Conservation (phyloP, 1,140 invertebrate genomes). For the Drosophila sproati region DNA sequence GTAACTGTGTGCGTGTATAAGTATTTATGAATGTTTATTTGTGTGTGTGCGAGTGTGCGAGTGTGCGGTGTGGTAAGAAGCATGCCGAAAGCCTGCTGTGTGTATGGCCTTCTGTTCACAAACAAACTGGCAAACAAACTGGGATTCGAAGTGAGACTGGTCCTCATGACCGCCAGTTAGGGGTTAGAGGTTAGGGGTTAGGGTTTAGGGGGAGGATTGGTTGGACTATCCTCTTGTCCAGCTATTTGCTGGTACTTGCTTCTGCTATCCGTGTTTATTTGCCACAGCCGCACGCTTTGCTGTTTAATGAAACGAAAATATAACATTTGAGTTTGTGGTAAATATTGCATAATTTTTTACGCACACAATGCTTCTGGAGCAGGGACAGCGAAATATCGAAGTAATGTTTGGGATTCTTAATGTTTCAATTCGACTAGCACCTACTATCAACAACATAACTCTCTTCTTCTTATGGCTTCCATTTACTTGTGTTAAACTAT, state of each 20-base stretch:
- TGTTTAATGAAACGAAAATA: conserved; percentile 80
- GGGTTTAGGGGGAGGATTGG: background rate
- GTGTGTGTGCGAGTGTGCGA: conserved; percentile 7
- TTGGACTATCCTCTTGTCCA: conserved; percentile 32
- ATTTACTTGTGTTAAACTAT: no score
- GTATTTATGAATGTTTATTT: background rate
- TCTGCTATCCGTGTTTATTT: conserved; percentile 50
- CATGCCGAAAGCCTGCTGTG: conserved; percentile 53
- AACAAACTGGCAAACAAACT: conserved; percentile 54
- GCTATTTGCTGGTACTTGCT: conserved; percentile 18
- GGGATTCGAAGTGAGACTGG: conserved; percentile 32
- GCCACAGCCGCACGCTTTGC: conserved; percentile 63
- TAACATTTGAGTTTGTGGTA: conserved; percentile 76
- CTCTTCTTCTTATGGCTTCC: no score
- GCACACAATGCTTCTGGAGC: conserved; percentile 12
- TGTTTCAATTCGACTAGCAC: background rate
- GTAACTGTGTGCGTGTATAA: background rate
- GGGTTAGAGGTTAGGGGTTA: background rate
- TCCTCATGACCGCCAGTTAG: conserved; percentile 29
- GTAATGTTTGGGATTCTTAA: background rate
- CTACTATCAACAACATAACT: no score
- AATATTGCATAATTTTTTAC: conserved; percentile 67
- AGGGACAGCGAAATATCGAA: no score
- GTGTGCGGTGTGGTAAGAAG: conserved; percentile 46
- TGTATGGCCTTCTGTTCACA: conserved; percentile 52